These are phyloP conservation scores for Cariama cristata DNA, from an alignment of 2,113 vertebrate species.

Conservation along the genomic window DNA sequence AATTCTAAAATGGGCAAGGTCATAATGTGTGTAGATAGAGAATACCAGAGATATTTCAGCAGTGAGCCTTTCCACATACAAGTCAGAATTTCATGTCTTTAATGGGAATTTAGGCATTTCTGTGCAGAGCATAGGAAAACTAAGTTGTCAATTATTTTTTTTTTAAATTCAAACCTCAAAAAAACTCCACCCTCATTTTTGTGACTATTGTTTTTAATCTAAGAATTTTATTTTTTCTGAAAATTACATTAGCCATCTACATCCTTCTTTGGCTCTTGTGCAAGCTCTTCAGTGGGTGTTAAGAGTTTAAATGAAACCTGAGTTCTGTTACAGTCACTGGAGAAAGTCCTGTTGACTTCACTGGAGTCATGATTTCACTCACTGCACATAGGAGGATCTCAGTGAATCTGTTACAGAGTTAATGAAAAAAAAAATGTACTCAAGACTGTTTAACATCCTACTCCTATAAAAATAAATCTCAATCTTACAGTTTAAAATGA, in stretches of 20 bases:
- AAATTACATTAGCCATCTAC: not conserved
- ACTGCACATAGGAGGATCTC: not conserved
- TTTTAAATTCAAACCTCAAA: not conserved
- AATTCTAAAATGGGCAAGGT: not conserved
- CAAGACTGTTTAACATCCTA: not conserved
- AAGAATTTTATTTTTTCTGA: not conserved
- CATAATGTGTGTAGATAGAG: not conserved
- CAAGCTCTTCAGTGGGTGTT: not conserved
- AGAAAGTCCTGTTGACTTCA: not conserved
- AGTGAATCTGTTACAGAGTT: not conserved
- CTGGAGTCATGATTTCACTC: not conserved
- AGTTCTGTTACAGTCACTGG: not conserved
- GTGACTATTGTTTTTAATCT: not conserved
- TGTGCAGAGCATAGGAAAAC: not conserved
- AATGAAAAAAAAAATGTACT: not conserved
- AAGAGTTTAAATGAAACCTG: not conserved
- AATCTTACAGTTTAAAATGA: not conserved
- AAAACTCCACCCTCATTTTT: not conserved
- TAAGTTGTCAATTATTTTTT: too few relatives aligned
- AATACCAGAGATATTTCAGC: not conserved
- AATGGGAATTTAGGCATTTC: not conserved
- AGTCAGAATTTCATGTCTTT: not conserved
- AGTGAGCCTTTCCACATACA: not conserved
- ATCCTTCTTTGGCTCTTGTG: not conserved
- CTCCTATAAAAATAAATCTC: not conserved